phyloP scores from a whole-genome alignment of 2,797 vertebrate genomes.

The Geotrypetes seraphini region DNA sequence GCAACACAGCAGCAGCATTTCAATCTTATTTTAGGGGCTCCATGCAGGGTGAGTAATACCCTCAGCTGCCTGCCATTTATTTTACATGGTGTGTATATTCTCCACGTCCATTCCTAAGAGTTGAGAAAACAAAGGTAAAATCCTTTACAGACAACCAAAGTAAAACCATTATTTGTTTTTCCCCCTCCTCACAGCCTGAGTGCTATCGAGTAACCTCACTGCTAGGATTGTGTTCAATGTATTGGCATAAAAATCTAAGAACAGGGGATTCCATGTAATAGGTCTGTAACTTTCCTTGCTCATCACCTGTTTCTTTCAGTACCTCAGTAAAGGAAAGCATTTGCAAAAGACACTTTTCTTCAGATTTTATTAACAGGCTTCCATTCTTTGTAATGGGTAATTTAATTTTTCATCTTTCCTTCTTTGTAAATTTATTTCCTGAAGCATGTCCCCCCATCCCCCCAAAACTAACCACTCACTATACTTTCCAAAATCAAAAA shows the following conservation, averaged over 20 bases:
- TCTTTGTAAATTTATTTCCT: conserved; percentile 56
- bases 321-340: conserved; percentile 38
- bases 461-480: conserved; percentile 75
- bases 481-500: conserved; percentile 86
- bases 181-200: conserved; percentile 52
- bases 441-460: conserved; percentile 32
- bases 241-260: conserved; percentile 6
- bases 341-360: conserved; percentile 32
- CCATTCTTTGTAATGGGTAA: conserved; percentile 38
- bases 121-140: too few species aligned
- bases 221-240: conserved; percentile 26
- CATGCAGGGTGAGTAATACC: too few species aligned
- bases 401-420: conserved; percentile 21
- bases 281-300: conserved; percentile 12
- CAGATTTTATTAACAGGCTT: conserved; percentile 45
- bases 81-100: too few species aligned
- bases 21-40: too few species aligned
- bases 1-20: too few species aligned
- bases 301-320: conserved; percentile 15
- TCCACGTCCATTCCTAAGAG: conserved; percentile 46
- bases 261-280: conserved; percentile 1
- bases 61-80: too few species aligned
- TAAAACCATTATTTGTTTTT: conserved; percentile 42
- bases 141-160: conserved; percentile 44
- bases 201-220: conserved; percentile 32